Evolutionary conservation across 2,797 vertebrate genomes (phyloP).

Genomic region (Lepilemur ruficaudatus): DNA sequence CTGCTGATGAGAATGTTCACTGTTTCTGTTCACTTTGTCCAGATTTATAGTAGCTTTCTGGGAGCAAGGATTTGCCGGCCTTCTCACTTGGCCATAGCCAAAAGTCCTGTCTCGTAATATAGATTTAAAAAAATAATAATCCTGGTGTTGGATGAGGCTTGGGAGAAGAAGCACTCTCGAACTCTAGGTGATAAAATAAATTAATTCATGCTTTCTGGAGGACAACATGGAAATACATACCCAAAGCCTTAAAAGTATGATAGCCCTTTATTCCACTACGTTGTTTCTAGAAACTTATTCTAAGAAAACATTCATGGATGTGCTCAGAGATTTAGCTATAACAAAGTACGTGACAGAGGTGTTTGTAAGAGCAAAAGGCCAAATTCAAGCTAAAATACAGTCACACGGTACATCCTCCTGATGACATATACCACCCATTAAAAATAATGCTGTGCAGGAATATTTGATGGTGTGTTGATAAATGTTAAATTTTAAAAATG

Average conservation of each 20-base stretch:
- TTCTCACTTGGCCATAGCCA: neutral
- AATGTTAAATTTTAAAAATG: constrained; percentile 1
- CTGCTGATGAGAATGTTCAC: neutral
- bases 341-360: neutral
- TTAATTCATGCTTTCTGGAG: neutral
- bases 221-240: neutral
- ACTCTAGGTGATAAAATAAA: neutral
- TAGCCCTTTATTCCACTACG: neutral
- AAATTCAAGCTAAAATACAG: neutral
- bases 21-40: neutral
- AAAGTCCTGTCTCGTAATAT: neutral
- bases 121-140: constrained; percentile 14
- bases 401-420: neutral
- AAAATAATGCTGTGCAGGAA: neutral
- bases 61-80: neutral
- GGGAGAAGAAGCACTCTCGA: neutral
- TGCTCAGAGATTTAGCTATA: neutral
- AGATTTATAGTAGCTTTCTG: constrained; percentile 15
- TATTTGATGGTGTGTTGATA: neutral
- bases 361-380: neutral
- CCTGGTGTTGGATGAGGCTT: neutral
- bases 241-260: neutral
- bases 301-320: neutral
- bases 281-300: neutral
- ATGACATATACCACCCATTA: neutral